phyloP scores from a whole-genome alignment of 2,888 invertebrate species.

The Crocallis elinguaria region DNA sequence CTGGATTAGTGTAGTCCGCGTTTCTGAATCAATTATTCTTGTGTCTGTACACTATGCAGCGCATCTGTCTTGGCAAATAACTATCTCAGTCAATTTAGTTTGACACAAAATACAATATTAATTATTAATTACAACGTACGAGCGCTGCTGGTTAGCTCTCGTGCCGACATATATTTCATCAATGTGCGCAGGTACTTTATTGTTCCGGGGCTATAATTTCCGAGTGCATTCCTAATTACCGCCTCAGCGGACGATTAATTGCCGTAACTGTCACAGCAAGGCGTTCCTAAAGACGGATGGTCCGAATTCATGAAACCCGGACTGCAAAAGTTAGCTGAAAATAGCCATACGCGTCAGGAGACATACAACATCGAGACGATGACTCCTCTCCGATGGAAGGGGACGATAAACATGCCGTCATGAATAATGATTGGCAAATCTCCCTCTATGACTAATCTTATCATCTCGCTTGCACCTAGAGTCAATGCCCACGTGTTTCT shows the following conservation, averaged over 20 bases:
- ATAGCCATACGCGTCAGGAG: constrained; percentile 73
- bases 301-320: constrained; percentile 45
- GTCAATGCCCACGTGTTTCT: constrained; percentile 51
- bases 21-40: constrained; percentile 10
- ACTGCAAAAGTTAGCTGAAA: constrained; percentile 55
- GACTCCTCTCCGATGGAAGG: constrained; percentile 60
- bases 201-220: constrained; percentile 35
- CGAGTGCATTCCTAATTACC: constrained; percentile 32
- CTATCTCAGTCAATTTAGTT: constrained; percentile 61
- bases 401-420: constrained; percentile 63
- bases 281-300: constrained; percentile 45
- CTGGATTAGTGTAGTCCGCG: no score
- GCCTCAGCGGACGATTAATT: constrained; percentile 38
- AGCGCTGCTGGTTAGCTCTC: constrained; percentile 2
- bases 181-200: constrained; percentile 19
- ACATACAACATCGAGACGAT: constrained; percentile 60
- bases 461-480: constrained; percentile 43
- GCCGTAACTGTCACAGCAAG: constrained; percentile 41
- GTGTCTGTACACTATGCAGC: constrained; percentile 28
- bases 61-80: constrained; percentile 76
- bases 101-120: constrained; percentile 41
- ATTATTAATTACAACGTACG: constrained; percentile 24
- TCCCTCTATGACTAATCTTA: constrained; percentile 56
- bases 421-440: constrained; percentile 76
- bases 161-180: constrained; percentile 18